Percentiles rank a stretch among this genome's conserved stretches.
These are phyloP conservation scores for Drosophila varians DNA, from an alignment of 1,140 invertebrate species.

Conservation along the genomic window DNA sequence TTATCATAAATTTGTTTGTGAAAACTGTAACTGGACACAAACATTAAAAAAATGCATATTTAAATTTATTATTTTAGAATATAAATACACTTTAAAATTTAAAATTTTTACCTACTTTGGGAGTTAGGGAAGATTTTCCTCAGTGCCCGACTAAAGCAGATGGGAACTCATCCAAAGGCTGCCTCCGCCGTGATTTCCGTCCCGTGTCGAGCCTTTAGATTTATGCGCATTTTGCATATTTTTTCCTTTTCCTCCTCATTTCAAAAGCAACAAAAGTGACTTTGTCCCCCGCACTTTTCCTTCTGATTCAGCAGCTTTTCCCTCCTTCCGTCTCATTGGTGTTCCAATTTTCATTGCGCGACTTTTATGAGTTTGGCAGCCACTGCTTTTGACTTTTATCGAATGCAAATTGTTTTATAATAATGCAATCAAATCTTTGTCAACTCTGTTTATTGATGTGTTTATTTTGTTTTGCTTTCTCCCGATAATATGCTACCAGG, in stretches of 20 bases:
- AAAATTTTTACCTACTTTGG: too few relatives aligned
- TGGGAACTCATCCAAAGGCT: conserved; percentile 28
- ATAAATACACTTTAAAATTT: too few relatives aligned
- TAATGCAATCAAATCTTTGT: conserved; percentile 78
- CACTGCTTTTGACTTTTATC: conserved; percentile 73
- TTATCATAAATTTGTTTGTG: too few relatives aligned
- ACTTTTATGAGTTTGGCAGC: conserved; percentile 76
- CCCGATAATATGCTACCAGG: conserved; percentile 46
- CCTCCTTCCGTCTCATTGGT: background rate
- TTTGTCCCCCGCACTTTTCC: conserved; percentile 12
- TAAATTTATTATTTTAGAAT: too few relatives aligned
- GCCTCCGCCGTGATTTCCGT: conserved; percentile 60
- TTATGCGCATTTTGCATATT: conserved; percentile 80
- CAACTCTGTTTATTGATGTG: conserved; percentile 76
- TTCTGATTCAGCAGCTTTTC: conserved; percentile 44
- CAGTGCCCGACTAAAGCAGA: conserved; percentile 11
- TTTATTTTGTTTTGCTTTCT: conserved; percentile 62
- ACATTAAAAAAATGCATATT: too few relatives aligned
- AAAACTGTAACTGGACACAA: too few relatives aligned
- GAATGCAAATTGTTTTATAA: conserved; percentile 81
- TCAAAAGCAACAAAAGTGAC: conserved; percentile 64
- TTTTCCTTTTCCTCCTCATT: conserved; percentile 48
- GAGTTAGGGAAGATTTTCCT: conserved; percentile 1
- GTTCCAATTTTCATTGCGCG: conserved; percentile 73
- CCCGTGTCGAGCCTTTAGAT: conserved; percentile 62